These are phyloP conservation scores for Nymphalis polychloros DNA, from an alignment of 2,888 invertebrate genomes.

Conservation along the genomic window DNA sequence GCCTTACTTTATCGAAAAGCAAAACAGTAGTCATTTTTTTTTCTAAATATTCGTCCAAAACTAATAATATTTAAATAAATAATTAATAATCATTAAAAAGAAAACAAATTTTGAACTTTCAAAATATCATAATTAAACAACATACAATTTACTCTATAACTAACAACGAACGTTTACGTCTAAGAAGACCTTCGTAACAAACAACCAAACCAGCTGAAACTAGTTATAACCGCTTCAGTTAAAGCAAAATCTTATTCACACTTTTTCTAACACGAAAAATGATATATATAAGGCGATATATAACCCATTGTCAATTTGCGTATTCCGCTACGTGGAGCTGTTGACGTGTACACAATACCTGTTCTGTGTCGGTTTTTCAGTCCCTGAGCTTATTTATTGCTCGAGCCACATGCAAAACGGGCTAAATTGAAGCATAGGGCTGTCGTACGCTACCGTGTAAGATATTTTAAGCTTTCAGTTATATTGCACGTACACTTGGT, in stretches of 20 bases:
- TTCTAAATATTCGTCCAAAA: too few relatives aligned
- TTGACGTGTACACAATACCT: slow-evolving; percentile 57
- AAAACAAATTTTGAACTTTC: too few relatives aligned
- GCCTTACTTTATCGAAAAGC: not conserved
- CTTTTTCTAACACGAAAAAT: slow-evolving; percentile 24
- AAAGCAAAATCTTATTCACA: not conserved
- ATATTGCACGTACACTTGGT: not conserved
- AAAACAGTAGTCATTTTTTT: too few relatives aligned
- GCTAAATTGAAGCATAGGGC: slow-evolving; percentile 62
- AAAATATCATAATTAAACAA: too few relatives aligned
- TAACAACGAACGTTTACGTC: too few relatives aligned
- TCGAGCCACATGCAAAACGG: slow-evolving; percentile 66
- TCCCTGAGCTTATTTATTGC: slow-evolving; percentile 61
- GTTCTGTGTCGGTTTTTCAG: slow-evolving; percentile 53
- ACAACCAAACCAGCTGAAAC: not conserved
- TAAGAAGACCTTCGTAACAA: too few relatives aligned
- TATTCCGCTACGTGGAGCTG: slow-evolving; percentile 30
- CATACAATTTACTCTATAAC: too few relatives aligned
- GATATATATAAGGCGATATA: slow-evolving; percentile 21
- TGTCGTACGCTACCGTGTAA: slow-evolving; percentile 35
- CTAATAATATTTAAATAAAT: too few relatives aligned
- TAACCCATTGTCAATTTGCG: slow-evolving; percentile 36
- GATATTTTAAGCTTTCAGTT: not conserved
- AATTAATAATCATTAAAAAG: too few relatives aligned
- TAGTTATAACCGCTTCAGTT: not conserved